Evolutionary conservation across 2,797 vertebrate species (phyloP).

Genomic region (Adrianichthys oophorus): DNA sequence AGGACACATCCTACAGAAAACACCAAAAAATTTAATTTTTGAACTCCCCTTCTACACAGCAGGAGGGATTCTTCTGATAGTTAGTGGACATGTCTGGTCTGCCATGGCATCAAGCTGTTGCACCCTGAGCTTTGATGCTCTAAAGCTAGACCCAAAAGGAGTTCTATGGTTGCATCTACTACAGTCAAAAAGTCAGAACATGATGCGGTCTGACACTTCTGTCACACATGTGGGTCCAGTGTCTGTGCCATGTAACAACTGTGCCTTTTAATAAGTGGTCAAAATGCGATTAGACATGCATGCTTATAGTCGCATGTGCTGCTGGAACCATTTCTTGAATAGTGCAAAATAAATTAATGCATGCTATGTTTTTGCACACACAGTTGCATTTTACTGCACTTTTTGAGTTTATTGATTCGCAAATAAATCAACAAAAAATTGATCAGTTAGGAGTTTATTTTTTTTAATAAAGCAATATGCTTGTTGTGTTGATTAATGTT

Average conservation of each 20-base stretch:
- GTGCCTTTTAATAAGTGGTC: conserved; percentile 25
- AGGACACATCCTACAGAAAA: conserved; percentile 8
- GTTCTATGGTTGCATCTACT: conserved; percentile 21
- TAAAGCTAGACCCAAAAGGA: not conserved
- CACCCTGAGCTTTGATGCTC: too few relatives aligned
- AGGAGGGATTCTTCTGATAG: too few relatives aligned
- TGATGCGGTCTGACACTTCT: conserved; percentile 65
- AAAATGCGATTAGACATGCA: conserved; percentile 27
- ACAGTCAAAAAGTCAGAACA: conserved; percentile 7
- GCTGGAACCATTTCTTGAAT: not conserved
- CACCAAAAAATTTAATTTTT: conserved; percentile 2
- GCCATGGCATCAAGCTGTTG: too few relatives aligned
- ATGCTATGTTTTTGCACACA: not conserved
- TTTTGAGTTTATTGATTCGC: too few relatives aligned
- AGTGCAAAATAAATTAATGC: not conserved
- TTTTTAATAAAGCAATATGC: too few relatives aligned
- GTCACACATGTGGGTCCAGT: conserved; percentile 42
- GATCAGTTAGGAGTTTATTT: too few relatives aligned
- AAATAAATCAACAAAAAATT: too few relatives aligned
- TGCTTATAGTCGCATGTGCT: conserved; percentile 16
- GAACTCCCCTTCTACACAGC: too few relatives aligned
- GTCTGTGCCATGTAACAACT: conserved; percentile 31
- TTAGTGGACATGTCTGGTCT: too few relatives aligned
- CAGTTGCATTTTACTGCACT: too few relatives aligned
- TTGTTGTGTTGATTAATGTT: too few relatives aligned